Percentiles rank a stretch among this genome's conserved stretches.
These are phyloP conservation scores for Pheosia gnoma DNA, from an alignment of 2,888 invertebrate genomes.

Conservation along the genomic window DNA sequence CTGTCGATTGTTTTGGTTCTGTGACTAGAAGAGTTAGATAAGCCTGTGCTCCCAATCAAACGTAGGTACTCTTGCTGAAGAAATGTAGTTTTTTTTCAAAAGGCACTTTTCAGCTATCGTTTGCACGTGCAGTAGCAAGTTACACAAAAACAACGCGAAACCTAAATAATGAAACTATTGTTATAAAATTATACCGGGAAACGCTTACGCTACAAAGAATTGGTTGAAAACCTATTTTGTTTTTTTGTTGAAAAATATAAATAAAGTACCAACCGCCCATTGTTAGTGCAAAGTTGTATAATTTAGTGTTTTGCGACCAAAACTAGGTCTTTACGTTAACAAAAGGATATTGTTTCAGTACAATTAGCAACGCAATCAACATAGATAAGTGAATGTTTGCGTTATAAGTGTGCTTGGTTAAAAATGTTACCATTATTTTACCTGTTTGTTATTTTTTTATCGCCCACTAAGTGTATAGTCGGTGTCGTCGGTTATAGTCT, in stretches of 20 bases:
- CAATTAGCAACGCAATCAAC: slow-evolving; percentile 77
- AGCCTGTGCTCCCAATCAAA: too few relatives aligned
- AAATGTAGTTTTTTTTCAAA: too few relatives aligned
- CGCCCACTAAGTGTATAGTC: not conserved
- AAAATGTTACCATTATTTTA: slow-evolving; percentile 34
- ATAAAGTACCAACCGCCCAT: slow-evolving; percentile 50
- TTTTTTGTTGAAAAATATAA: slow-evolving; percentile 55
- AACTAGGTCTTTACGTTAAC: slow-evolving; percentile 77
- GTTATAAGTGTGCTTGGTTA: slow-evolving; percentile 37
- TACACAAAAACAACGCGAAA: slow-evolving; percentile 12
- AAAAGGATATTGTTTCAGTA: slow-evolving; percentile 80
- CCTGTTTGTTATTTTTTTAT: not conserved
- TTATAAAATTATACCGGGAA: slow-evolving; percentile 18
- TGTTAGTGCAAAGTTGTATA: slow-evolving; percentile 67
- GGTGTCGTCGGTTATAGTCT: too few relatives aligned
- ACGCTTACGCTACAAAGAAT: slow-evolving; percentile 23
- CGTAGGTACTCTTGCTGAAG: too few relatives aligned
- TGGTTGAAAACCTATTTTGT: slow-evolving; percentile 35
- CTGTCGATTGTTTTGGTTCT: too few relatives aligned
- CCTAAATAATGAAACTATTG: slow-evolving; percentile 1
- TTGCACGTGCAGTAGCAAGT: not conserved
- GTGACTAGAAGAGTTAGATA: too few relatives aligned
- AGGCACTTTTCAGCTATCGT: too few relatives aligned
- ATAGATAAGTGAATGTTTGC: slow-evolving; percentile 76
- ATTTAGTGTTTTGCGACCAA: slow-evolving; percentile 72